Base-by-base conservation (phyloP, 2,888 invertebrate genomes). In the Agrochola lota region DNA sequence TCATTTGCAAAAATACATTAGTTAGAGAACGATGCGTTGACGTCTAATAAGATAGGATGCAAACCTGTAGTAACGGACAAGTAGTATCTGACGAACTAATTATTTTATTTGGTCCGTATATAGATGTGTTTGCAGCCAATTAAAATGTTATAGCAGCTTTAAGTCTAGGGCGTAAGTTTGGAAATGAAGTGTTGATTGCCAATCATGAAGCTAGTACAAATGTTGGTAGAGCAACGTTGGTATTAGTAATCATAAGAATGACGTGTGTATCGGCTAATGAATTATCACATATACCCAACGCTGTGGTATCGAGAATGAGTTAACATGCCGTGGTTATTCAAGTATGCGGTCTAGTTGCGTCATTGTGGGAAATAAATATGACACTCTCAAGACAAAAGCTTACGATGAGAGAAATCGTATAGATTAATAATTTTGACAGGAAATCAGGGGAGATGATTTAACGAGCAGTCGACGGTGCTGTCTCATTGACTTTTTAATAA, bases 371-470 rank as follows among this genome's bases (percentile, higher is more conserved):
- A 82, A 85, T 89, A 87, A 74, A 85, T 78, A 63, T 81, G 87
- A 82, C 83, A 85, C 67, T 78, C 70, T 60, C 57, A 66, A 80
- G 78, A 85, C 88, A 87, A 86, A 84, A 83, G 83, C 71, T 81
- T 80, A 81, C 70, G 76, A 84, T 72, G 64, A 85, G 88, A 88
- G 79, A 88, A 89, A 89, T 88, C 69, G 87, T 78, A 78, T 60
- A 89, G 85, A 88, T 88, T 88, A 88, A 88, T 89, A 88, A 89
- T 84, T 85, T 84, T 88, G 88, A 88, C 89, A 89, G 80, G 74
- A 76, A 83, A 78, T 80, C 82, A 83, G 78, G 72, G 82, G 81
- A 83, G 81, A 81, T 86, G 89, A 85, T 81, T 86, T 79, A 85
- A 89, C 60, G 74, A 77, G 75, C 63, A 78, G 82, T 81, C 82